Evolutionary conservation across 2,797 vertebrate genomes (phyloP), one percentile per base, ranked within the genome.

Genomic region (Sebastes minor): DNA sequence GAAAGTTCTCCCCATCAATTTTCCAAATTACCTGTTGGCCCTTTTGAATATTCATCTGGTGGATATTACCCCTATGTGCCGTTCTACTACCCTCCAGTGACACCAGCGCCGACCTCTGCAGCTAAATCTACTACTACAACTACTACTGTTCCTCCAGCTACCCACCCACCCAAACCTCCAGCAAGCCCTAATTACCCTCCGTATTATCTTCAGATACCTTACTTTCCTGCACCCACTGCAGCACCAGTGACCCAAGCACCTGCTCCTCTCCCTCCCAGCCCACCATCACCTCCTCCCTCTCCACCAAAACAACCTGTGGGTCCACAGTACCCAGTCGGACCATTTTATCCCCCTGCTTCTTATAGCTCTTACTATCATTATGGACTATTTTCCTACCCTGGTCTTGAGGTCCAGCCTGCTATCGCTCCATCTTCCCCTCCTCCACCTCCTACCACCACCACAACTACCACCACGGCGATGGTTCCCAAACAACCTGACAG

Each of bases 151-250:
- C 20, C 69, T 72, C 82, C 69, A 52, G n/a, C 20, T 52, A 61
- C 30, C 4, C 62, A 56, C 8, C 53, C 46, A 53, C 35, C 57
- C 5, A 62, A 61, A 74, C 71, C 42, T 60, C 78, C 46, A 67
- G 11, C 14, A 25, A 35, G 23, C 74, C 53, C 16, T 20, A 68
- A 75, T 69, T 63, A 84, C 52, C 61, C 57, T 30, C 33, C 52
- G 2, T 82, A 89, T 76, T 75, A 80, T 73, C 20, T 42, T 74
- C 76, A 79, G 10, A 59, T 72, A 2, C 76, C 66, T 23, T 56
- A 80, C 63, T 61, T 78, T 56, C 59, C 56, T 71, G 32, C 32
- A 64, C 23, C 75, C 46, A n/a, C 75, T 49, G 53, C 22, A 55
- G 53, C 59, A 69, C 67, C 67, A 46, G 53, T 28, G 20, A 80